Evolutionary conservation across 2,113 vertebrate species (phyloP), one percentile per base, ranked within the genome.

Genomic region (Lepisosteus oculatus): DNA sequence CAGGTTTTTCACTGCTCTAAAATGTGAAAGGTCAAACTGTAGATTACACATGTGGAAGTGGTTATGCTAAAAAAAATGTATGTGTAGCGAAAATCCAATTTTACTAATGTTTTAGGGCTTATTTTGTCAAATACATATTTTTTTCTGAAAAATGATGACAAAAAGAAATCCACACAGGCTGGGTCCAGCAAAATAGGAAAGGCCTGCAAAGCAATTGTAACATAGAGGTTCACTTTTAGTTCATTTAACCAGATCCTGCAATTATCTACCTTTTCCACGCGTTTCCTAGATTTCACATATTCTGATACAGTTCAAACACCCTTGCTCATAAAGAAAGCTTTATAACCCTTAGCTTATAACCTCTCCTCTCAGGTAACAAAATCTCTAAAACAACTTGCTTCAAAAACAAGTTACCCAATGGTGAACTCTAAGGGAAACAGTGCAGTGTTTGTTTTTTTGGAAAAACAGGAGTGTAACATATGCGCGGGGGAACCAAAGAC

Each of bases 231-330:
- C n/a, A 9, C 56, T 14, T 59, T 59, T 3, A 59, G 56, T 59
- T 12, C 56, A n/a, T 59, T 59, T 59, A 59, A 12, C 56, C 51
- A 68, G 67, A 13, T 56, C 15, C 54, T 68, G 17, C 47, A 68
- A 68, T 68, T 68, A 68, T 68, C 29, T 55, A 51, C 8, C 42
- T 68, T 55, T 17, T 13, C 51, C n/a, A 7, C 17, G 3, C 9
- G 15, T 68, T 68, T 55, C 66, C 66, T 59, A 54, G 45, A 68
- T 68, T 55, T 68, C n/a, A 68, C 45, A 8, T 54, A 11, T 55
- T 68, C 66, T 55, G 54, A 55, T 41, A 55, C 17, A 56, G 67
- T 55, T 17, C 51, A 56, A 55, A 68, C 67, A 68, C 67, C 17
- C 67, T 56, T 8, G 8, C 67, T 68, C 54, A 56, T 67, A 29